Evolutionary conservation across 1,140 invertebrate genomes (phyloP).

Genomic region (Tetranychus cinnabarinus): DNA sequence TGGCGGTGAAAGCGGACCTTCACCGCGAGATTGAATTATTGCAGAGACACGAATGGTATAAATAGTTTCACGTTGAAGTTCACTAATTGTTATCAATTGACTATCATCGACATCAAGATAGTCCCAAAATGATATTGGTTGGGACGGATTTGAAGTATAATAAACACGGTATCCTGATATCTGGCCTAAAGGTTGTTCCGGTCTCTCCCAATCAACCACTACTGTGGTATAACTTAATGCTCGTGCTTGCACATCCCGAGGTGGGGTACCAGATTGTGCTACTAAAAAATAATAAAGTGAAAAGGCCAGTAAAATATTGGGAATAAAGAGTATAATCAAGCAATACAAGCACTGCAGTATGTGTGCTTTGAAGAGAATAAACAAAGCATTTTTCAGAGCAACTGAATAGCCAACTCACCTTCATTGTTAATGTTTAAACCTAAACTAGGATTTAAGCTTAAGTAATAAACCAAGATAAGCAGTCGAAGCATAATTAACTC

Average conservation of each 20-base stretch:
- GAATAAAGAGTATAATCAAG: no score
- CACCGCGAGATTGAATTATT: conserved; percentile 58
- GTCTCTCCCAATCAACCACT: conserved; percentile 88
- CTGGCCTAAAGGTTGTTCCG: conserved; percentile 85
- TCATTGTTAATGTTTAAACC: no score
- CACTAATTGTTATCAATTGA: conserved; percentile 72
- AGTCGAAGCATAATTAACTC: no score
- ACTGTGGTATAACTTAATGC: conserved; percentile 82
- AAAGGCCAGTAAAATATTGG: no score
- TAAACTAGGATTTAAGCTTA: no score
- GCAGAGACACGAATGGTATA: conserved; percentile 80
- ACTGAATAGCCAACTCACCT: no score
- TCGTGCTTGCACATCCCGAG: conserved; percentile 69
- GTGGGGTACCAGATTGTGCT: conserved; percentile 75
- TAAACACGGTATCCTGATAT: conserved; percentile 93
- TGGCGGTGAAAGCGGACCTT: conserved; percentile 64
- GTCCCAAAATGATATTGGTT: conserved; percentile 66
- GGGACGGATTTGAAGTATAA: conserved; percentile 66
- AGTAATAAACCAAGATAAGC: no score
- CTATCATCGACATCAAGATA: conserved; percentile 77
- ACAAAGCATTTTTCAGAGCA: no score
- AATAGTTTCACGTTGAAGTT: conserved; percentile 58
- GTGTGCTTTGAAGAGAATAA: no score
- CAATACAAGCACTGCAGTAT: no score
- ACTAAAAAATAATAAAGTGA: no score